These are phyloP conservation scores for Telmatherina bonti DNA, from an alignment of 2,797 vertebrate genomes.

Conservation along the genomic window DNA sequence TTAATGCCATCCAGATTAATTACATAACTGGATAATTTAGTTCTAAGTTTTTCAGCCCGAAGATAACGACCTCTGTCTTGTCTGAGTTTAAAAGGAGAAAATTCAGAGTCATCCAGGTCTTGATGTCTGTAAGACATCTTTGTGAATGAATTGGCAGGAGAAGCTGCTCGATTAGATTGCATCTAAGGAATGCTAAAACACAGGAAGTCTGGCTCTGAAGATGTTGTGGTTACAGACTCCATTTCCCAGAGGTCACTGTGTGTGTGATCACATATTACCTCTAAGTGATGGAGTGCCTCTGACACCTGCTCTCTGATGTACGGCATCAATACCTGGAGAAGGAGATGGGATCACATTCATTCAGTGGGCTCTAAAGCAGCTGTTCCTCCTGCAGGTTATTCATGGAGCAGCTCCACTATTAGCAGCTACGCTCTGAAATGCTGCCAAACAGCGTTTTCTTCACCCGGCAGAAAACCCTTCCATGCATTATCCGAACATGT, in stretches of 20 bases:
- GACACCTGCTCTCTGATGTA: slow-evolving; percentile 57
- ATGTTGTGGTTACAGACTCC: slow-evolving; percentile 77
- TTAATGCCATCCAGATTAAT: too few relatives aligned
- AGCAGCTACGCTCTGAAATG: slow-evolving; percentile 52
- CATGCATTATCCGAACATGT: slow-evolving; percentile 39
- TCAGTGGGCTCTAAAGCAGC: slow-evolving; percentile 29
- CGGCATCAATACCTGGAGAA: too few relatives aligned
- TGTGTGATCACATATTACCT: slow-evolving; percentile 69
- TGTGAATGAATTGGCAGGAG: slow-evolving; percentile 54
- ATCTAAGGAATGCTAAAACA: slow-evolving; percentile 74
- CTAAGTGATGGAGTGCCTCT: slow-evolving; percentile 71
- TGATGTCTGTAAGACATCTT: too few relatives aligned
- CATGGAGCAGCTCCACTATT: slow-evolving; percentile 36
- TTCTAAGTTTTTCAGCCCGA: too few relatives aligned
- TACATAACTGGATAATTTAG: too few relatives aligned
- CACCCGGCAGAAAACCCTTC: slow-evolving; percentile 45
- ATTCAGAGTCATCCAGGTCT: too few relatives aligned
- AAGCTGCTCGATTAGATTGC: slow-evolving; percentile 60
- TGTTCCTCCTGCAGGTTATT: slow-evolving; percentile 42
- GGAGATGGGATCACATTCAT: slow-evolving; percentile 30
- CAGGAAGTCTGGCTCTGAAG: slow-evolving; percentile 46
- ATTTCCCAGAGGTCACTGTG: slow-evolving; percentile 77
- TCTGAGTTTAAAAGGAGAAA: too few relatives aligned
- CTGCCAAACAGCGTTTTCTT: slow-evolving; percentile 68
- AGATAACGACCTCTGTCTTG: too few relatives aligned